Conservation (phyloP, 2,888 invertebrate species). For the Tyria jacobaeae region DNA sequence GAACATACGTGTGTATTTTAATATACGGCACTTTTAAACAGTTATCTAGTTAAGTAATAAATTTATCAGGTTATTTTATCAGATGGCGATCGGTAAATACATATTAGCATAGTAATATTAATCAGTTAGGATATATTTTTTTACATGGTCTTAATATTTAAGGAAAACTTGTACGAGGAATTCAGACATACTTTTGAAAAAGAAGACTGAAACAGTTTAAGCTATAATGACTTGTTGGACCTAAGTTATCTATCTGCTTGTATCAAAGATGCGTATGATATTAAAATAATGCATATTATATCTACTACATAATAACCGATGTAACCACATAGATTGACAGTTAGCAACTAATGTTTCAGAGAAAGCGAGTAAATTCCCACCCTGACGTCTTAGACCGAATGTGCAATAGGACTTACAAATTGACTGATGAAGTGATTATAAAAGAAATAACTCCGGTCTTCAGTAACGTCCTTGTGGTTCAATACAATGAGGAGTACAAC, state of each 20-base stretch:
- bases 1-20: no score
- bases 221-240: conserved; percentile 71
- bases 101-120: no score
- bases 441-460: conserved; percentile 67
- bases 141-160: conserved; percentile 23
- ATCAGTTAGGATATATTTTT: no score
- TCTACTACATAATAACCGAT: not conserved
- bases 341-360: conserved; percentile 60
- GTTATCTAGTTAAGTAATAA: no score
- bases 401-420: conserved; percentile 59
- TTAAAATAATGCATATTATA: not conserved
- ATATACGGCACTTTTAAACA: no score
- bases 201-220: conserved; percentile 62
- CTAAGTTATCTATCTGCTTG: conserved; percentile 70
- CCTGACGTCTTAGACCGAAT: conserved; percentile 66
- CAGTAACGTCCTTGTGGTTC: conserved; percentile 68
- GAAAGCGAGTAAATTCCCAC: conserved; percentile 69
- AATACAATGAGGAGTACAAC: conserved; percentile 62
- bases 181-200: conserved; percentile 59
- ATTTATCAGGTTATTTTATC: no score
- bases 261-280: conserved; percentile 60
- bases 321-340: not conserved
- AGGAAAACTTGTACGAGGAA: conserved; percentile 71
- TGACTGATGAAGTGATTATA: conserved; percentile 64
- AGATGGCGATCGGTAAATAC: no score